Conservation (phyloP, 2,797 vertebrate species). For the Ispidina picta region DNA sequence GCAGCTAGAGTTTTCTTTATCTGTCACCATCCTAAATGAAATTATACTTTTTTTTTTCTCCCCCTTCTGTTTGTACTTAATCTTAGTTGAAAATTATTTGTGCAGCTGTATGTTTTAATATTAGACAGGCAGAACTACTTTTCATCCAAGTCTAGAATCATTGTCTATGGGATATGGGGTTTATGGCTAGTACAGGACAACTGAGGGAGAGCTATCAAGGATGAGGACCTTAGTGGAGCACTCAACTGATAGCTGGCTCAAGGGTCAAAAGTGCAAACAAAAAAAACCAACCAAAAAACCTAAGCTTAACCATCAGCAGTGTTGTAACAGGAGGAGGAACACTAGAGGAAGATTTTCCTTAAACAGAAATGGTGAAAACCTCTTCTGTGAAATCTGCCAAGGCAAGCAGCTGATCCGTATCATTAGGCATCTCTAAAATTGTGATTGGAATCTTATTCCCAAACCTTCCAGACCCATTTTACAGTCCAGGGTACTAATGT, state of each 20-base stretch:
- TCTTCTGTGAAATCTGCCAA: background rate
- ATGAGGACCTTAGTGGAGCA: background rate
- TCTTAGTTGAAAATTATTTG: background rate
- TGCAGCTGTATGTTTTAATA: background rate
- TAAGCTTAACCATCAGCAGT: background rate
- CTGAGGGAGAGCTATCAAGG: background rate
- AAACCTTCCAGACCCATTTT: background rate
- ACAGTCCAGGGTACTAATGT: background rate
- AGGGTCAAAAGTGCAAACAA: background rate
- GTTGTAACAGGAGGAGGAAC: background rate
- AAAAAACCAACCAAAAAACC: background rate
- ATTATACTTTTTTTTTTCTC: background rate
- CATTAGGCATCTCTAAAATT: conserved; percentile 3
- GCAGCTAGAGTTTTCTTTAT: background rate
- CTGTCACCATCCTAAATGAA: background rate
- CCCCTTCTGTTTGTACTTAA: background rate
- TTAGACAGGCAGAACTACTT: background rate
- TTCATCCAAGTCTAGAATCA: background rate
- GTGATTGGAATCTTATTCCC: background rate
- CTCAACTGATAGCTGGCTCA: background rate
- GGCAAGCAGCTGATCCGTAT: conserved; percentile 22
- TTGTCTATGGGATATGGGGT: background rate
- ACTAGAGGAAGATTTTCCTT: background rate
- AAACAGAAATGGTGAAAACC: background rate
- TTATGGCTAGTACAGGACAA: background rate